Evolutionary conservation across 1,140 invertebrate species (phyloP).

Genomic region (Melanaphis sacchari): DNA sequence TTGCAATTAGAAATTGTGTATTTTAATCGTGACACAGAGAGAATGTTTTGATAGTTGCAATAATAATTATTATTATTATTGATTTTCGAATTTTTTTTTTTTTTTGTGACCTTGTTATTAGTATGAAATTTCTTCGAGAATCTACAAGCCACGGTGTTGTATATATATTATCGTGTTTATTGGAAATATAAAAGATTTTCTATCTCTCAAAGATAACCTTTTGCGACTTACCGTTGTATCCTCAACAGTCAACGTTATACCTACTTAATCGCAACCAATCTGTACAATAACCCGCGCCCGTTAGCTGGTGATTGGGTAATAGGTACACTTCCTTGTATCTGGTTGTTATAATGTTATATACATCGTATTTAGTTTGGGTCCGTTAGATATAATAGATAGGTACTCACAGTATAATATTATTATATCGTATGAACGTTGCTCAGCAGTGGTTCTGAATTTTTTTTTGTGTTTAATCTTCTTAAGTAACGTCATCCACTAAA

Average conservation of each 20-base stretch:
- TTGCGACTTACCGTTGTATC: not conserved
- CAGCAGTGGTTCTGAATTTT: not conserved
- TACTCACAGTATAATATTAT: no score
- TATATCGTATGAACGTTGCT: not conserved
- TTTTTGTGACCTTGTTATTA: no score
- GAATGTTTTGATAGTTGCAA: no score
- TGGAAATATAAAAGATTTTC: not conserved
- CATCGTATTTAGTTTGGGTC: not conserved
- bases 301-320: not conserved
- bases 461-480: not conserved
- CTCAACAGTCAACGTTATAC: not conserved
- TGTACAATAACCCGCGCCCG: not conserved
- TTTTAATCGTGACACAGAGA: no score
- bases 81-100: not conserved
- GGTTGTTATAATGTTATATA: not conserved
- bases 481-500: not conserved
- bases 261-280: not conserved
- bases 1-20: not conserved
- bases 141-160: no score
- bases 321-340: not conserved
- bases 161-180: no score
- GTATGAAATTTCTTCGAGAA: not conserved
- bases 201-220: not conserved
- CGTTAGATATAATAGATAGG: not conserved
- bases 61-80: no score